Evolutionary conservation across 2,888 invertebrate genomes (phyloP).

Genomic region (Caradrina clavipalpis): DNA sequence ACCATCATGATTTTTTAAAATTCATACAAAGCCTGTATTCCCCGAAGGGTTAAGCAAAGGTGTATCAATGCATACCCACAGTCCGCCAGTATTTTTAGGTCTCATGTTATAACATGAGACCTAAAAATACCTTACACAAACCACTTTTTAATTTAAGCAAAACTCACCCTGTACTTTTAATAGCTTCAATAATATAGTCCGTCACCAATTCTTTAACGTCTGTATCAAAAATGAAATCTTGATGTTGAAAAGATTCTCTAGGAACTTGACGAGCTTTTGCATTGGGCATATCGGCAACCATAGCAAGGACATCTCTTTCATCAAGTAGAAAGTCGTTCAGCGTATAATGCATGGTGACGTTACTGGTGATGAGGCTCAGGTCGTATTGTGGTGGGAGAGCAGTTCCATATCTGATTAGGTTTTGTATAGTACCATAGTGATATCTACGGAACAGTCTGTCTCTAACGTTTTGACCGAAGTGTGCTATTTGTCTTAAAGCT

Average conservation of each 20-base stretch:
- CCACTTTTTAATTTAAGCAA: neutral
- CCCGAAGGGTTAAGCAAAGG: too few species aligned
- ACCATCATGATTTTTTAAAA: too few species aligned
- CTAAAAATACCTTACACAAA: too few species aligned
- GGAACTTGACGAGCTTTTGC: slow-evolving; percentile 73
- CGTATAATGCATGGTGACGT: slow-evolving; percentile 79
- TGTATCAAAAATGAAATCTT: slow-evolving; percentile 70
- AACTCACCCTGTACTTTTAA: slow-evolving; percentile 51
- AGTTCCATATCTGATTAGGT: slow-evolving; percentile 71
- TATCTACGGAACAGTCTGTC: slow-evolving; percentile 77
- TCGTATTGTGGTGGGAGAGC: slow-evolving; percentile 75
- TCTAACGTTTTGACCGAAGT: slow-evolving; percentile 82
- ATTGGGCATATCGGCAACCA: slow-evolving; percentile 78
- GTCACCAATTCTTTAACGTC: slow-evolving; percentile 80
- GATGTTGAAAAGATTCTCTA: slow-evolving; percentile 74
- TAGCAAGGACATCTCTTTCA: slow-evolving; percentile 76
- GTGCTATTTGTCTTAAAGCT: slow-evolving; percentile 79
- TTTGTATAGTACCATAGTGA: slow-evolving; percentile 71
- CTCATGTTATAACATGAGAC: too few species aligned
- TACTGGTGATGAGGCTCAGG: slow-evolving; percentile 70
- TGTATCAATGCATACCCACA: too few species aligned
- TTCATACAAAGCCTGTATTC: too few species aligned
- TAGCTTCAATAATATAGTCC: slow-evolving; percentile 72
- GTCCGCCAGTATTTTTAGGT: too few species aligned
- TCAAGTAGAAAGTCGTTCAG: slow-evolving; percentile 73